Evolutionary conservation across 2,888 invertebrate genomes (phyloP).

Genomic region (Mythimna ferrago): DNA sequence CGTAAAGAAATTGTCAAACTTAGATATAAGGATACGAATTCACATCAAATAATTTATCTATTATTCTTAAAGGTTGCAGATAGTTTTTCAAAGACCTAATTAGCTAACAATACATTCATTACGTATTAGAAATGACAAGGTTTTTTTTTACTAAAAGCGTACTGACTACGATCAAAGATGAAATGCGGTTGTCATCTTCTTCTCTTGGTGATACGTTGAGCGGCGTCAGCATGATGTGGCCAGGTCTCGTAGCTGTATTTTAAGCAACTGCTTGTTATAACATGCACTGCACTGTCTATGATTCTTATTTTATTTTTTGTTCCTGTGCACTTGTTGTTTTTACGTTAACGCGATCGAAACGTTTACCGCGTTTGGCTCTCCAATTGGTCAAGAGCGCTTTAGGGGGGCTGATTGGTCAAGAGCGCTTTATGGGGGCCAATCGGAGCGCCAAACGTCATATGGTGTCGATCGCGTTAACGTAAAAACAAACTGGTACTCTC

Average conservation of each 20-base stretch:
- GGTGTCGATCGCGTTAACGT: too few species aligned
- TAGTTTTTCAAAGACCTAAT: not conserved
- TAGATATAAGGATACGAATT: not conserved
- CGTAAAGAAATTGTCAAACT: not conserved
- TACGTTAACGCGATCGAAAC: too few species aligned
- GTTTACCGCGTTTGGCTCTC: too few species aligned
- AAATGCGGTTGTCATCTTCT: not conserved
- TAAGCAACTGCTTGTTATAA: not conserved
- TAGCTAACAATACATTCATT: not conserved
- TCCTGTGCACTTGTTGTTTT: too few species aligned
- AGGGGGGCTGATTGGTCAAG: too few species aligned
- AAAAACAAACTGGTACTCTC: too few species aligned
- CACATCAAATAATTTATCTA: slow-evolving; percentile 6
- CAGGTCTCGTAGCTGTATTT: not conserved
- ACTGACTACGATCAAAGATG: not conserved
- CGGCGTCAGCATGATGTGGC: not conserved
- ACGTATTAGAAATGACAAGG: not conserved
- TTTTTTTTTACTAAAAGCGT: not conserved
- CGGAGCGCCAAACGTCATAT: too few species aligned
- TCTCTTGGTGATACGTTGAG: not conserved
- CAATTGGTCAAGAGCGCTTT: too few species aligned
- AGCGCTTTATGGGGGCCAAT: too few species aligned
- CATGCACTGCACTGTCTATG: not conserved
- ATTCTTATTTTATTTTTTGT: too few species aligned
- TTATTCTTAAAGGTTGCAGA: not conserved